These are phyloP conservation scores for Psephotus haematonotus DNA, from an alignment of 2,113 vertebrate genomes.

Conservation along the genomic window DNA sequence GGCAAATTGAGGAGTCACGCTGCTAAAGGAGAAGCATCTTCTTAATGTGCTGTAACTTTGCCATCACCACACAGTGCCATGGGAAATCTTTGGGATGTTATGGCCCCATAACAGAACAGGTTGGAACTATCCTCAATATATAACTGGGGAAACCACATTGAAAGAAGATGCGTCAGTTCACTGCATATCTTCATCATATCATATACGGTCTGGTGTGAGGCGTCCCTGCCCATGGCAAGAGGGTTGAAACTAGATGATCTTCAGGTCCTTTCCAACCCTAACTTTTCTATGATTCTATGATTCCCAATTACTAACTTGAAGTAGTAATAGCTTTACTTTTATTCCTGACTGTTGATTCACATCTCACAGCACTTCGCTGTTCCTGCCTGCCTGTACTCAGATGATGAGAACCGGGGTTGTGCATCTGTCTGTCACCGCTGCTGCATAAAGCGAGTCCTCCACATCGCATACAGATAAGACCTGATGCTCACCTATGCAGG, in stretches of 20 bases:
- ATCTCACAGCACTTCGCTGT: background rate
- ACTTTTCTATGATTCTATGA: background rate
- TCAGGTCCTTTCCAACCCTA: background rate
- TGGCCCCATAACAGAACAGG: background rate
- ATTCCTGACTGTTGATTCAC: background rate
- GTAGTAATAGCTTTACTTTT: background rate
- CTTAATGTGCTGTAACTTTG: background rate
- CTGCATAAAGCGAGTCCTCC: background rate
- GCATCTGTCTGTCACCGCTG: background rate
- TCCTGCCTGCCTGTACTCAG: background rate
- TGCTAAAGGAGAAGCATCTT: background rate
- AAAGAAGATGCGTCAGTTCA: background rate
- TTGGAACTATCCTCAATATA: background rate
- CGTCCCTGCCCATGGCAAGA: background rate
- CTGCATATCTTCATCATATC: background rate
- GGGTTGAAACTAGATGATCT: background rate
- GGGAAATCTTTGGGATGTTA: background rate
- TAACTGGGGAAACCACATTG: background rate
- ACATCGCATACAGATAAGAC: background rate
- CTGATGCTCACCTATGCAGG: accelerated
- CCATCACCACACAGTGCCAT: background rate
- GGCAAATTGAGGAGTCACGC: background rate
- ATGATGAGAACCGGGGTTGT: background rate
- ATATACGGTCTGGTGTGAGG: background rate
- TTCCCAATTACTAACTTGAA: background rate